phyloP scores from a whole-genome alignment of 2,888 invertebrate genomes.

The Torymus auratus region DNA sequence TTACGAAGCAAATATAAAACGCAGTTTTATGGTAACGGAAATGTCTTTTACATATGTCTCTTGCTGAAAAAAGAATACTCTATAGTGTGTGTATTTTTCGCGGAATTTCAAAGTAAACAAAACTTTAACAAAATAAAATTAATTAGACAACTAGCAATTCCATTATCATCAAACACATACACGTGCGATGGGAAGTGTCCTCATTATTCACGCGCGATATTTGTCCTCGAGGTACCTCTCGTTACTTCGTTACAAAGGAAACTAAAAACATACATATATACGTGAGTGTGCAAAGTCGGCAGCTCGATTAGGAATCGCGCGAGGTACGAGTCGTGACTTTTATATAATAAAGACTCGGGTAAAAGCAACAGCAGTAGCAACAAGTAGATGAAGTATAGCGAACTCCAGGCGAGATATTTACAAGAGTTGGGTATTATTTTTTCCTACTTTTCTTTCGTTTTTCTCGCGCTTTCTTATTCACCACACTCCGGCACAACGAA shows the following conservation, averaged over 20 bases:
- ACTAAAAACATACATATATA: slow-evolving; percentile 35
- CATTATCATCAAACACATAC: too few species aligned
- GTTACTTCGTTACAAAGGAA: slow-evolving; percentile 9
- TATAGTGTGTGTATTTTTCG: too few species aligned
- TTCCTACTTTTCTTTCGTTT: slow-evolving; percentile 29
- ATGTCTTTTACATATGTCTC: slow-evolving; percentile 16
- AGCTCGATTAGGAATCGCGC: slow-evolving; percentile 56
- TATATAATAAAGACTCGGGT: slow-evolving; percentile 46
- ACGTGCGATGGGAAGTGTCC: neutral
- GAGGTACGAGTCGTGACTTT: slow-evolving; percentile 56
- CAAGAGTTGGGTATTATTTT: slow-evolving; percentile 51
- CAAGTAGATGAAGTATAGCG: slow-evolving; percentile 47
- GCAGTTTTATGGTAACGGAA: slow-evolving; percentile 51
- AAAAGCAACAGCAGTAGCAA: slow-evolving; percentile 44
- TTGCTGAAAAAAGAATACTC: too few species aligned
- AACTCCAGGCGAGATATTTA: slow-evolving; percentile 62
- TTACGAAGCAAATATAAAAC: slow-evolving; percentile 10
- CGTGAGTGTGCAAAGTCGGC: slow-evolving; percentile 44
- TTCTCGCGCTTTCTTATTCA: slow-evolving; percentile 21
- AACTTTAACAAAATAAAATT: too few species aligned
- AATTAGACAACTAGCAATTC: too few species aligned
- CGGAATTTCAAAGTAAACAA: too few species aligned
- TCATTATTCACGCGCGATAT: slow-evolving; percentile 31
- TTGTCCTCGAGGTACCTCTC: slow-evolving; percentile 9
- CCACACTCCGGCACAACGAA: slow-evolving; percentile 16